Percentiles rank a stretch among this genome's conserved stretches.
phyloP scores from a whole-genome alignment of 2,888 invertebrate species.

The Orthonychiurus folsomi region DNA sequence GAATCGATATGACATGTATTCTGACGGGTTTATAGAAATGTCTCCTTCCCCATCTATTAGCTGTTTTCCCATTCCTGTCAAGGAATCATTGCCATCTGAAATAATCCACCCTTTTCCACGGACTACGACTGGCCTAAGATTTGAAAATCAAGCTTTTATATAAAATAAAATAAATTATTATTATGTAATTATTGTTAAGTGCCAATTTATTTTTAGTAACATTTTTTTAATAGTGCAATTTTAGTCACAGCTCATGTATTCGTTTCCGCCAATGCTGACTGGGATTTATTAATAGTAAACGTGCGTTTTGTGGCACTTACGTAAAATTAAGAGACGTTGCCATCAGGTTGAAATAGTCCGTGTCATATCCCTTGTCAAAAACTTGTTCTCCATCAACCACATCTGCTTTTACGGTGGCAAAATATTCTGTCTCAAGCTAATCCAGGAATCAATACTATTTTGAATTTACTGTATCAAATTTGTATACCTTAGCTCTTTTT shows the following conservation, averaged over 20 bases:
- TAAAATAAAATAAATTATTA: not conserved
- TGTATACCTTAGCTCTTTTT: too few species aligned
- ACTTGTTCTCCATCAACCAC: not conserved
- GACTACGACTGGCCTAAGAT: not conserved
- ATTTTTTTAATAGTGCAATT: too few species aligned
- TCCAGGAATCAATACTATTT: not conserved
- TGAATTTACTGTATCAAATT: not conserved
- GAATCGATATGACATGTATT: not conserved
- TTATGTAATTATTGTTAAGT: not conserved
- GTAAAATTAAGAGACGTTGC: not conserved
- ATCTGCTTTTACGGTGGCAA: not conserved
- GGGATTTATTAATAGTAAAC: too few species aligned
- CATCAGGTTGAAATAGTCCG: not conserved
- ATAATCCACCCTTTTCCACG: not conserved
- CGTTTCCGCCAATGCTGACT: too few species aligned
- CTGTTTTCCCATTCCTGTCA: not conserved
- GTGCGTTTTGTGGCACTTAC: too few species aligned
- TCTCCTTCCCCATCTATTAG: not conserved
- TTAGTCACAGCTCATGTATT: too few species aligned
- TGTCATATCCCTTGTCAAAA: not conserved
- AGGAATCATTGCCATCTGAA: not conserved
- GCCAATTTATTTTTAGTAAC: too few species aligned
- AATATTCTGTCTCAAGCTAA: not conserved
- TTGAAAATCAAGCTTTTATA: not conserved
- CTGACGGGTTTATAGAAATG: not conserved